Base-by-base conservation (phyloP, 2,113 vertebrate genomes). In the Podarcis cretensis region DNA sequence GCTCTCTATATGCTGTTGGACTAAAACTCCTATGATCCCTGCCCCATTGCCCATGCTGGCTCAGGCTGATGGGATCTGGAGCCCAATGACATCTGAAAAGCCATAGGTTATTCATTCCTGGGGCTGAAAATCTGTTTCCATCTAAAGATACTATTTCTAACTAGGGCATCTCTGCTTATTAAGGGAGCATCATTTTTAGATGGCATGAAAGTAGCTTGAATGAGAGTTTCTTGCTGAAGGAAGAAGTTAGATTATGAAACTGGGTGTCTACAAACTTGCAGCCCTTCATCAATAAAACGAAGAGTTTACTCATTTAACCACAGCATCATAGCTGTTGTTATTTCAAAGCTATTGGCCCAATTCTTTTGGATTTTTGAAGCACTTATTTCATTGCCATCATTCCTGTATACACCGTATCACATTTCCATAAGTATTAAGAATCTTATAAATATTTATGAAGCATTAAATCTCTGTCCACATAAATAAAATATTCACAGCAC, bases 381-480 rank as follows among this genome's bases (percentile, higher is more conserved):
- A 73, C 18, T 43, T 88, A 59, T 82, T 63, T 80, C 3, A 48
- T 80, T 80, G 30, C 78, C 48, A 80, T 14, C 14, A 30, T 48
- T 43, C 30, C 27, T 83, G 12, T 54, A 66, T 88, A 32, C 23
- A 48, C 20, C 21, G 30, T 75, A 75, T 65, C 71, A 63, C 32
- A 87, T 81, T 82, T 82, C 54, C 54, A 88, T 74, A 88, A 81
- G 32, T 81, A 81, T 75, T 81, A 87, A 40, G 68, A 57, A 73
- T 59, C 86, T 54, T 75, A 88, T 88, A 88, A 82, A 82, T 88
- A 88, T 88, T 88, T 88, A 82, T 88, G 79, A 74, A 82, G 79
- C 79, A 82, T 88, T 88, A 88, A 81, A 88, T 83, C 74, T 88
- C 71, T 75, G 73, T 83, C 57, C 80, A 83, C 63, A 83, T 83